Percentiles rank a stretch among this genome's conserved stretches.
phyloP scores from a whole-genome alignment of 2,888 invertebrate species.

The Julus scanicus region DNA sequence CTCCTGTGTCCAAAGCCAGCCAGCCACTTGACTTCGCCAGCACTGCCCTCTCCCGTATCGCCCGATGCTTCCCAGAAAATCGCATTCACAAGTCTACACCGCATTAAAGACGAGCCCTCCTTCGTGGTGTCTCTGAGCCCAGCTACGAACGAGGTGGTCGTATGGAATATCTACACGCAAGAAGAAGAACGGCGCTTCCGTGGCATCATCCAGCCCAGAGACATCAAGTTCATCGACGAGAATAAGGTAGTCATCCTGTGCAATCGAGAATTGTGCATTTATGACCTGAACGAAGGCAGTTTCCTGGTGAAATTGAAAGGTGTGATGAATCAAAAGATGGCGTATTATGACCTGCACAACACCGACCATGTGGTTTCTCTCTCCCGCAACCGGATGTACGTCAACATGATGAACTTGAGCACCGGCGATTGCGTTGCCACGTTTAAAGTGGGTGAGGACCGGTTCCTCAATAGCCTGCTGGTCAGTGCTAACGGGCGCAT shows the following conservation, averaged over 20 bases:
- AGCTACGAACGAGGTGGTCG: constrained; percentile 79
- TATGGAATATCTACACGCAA: constrained; percentile 80
- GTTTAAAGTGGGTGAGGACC: constrained; percentile 88
- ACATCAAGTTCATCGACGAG: constrained; percentile 78
- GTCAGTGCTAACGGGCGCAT: constrained; percentile 89
- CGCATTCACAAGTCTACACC: constrained; percentile 71
- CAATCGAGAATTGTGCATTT: constrained; percentile 81
- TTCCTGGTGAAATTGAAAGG: constrained; percentile 78
- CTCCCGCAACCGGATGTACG: constrained; percentile 88
- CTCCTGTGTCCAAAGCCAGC: constrained; percentile 54
- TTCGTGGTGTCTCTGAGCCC: constrained; percentile 82
- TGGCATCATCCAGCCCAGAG: constrained; percentile 81
- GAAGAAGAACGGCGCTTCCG: constrained; percentile 75
- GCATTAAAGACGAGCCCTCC: constrained; percentile 75
- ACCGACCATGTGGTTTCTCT: constrained; percentile 82
- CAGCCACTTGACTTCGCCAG: constrained; percentile 57
- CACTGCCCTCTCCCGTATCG: background rate
- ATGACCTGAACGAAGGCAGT: constrained; percentile 79
- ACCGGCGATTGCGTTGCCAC: constrained; percentile 85
- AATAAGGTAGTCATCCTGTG: constrained; percentile 81
- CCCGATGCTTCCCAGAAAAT: constrained; percentile 54
- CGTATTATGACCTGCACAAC: constrained; percentile 87
- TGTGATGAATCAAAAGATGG: constrained; percentile 94
- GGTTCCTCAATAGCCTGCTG: constrained; percentile 86
- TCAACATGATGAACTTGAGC: constrained; percentile 85